Base-by-base conservation (phyloP, 2,888 invertebrate species). In the Hesperia comma region DNA sequence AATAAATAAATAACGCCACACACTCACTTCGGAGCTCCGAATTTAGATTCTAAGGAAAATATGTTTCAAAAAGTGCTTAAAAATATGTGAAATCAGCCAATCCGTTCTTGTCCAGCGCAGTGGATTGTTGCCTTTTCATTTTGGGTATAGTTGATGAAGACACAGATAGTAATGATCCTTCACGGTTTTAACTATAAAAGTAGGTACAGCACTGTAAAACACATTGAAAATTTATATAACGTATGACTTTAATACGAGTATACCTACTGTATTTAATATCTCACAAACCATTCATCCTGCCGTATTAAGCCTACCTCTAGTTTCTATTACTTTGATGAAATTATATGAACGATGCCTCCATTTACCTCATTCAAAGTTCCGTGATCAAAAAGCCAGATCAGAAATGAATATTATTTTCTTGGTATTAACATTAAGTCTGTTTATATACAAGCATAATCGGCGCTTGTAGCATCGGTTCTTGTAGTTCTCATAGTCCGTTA, bases 341-440 rank as follows among this genome's bases (percentile, higher is more conserved):
- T 64, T 64, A 54, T 66, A 60, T 64, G 60, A 66, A 60, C 46
- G 54, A 14, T 15, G 43, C 54, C 46, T 54, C 43, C 60, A 55
- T 66, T 66, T 61, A 66, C 43, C 15, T 66, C 43, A 61, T 66
- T 61, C 58, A 66, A 66, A 66, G 46, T 61, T 55, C 10, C 41
- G 8, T n/a, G 60, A 60, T 66, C 66, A 55, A 66, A 66, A 66
- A 61, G 66, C 66, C 54, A 61, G 54, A 60, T 66, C 37, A 33
- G 54, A 66, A 46, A 55, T 61, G 60, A 60, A 66, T 66, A 66
- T 46, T 53, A 57, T 51, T 63, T 60, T 60, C 64, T n/a, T 6
- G 43, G 32, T 43, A 60, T 54, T 32, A 54, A 41, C 6, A n/a
- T 12, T 26, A 26, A 12, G 64, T 66, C 26, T 19, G 58, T 41